Conservation (phyloP, 2,888 invertebrate genomes). For the Craniophora ligustri region DNA sequence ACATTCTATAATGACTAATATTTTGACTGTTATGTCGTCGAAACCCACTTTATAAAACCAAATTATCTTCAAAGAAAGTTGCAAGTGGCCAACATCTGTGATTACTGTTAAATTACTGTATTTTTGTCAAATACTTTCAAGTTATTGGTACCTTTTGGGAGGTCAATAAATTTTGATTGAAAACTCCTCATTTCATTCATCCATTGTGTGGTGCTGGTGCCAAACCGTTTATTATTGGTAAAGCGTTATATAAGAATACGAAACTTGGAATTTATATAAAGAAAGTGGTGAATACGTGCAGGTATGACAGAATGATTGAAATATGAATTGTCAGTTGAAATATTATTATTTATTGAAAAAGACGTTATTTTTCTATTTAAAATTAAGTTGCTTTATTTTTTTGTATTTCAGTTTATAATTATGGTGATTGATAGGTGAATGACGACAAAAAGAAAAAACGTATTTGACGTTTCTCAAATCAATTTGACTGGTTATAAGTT, state of each 20-base stretch:
- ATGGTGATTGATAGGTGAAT: too few species aligned
- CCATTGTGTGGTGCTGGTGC: slow-evolving; percentile 56
- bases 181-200: slow-evolving; percentile 55
- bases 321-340: slow-evolving; percentile 25
- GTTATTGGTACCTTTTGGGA: slow-evolving; percentile 63
- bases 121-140: slow-evolving; percentile 62
- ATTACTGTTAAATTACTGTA: slow-evolving; percentile 70
- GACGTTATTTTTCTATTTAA: too few species aligned
- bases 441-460: too few species aligned
- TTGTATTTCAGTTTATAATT: too few species aligned
- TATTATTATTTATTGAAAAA: too few species aligned
- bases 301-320: slow-evolving; percentile 38
- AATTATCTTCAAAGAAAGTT: slow-evolving; percentile 69
- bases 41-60: slow-evolving; percentile 64
- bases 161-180: slow-evolving; percentile 64
- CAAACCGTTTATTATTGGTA: slow-evolving; percentile 44
- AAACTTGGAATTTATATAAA: slow-evolving; percentile 30
- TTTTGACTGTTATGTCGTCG: slow-evolving; percentile 69
- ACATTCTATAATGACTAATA: slow-evolving; percentile 68
- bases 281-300: slow-evolving; percentile 27
- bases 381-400: too few species aligned
- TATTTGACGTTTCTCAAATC: too few species aligned
- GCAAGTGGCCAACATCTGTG: slow-evolving; percentile 55
- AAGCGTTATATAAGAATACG: slow-evolving; percentile 46
- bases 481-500: too few species aligned